Percentiles rank a stretch among this genome's conserved stretches.
These are phyloP conservation scores for Mycetomoellerius zeteki DNA, from an alignment of 1,140 invertebrate species.

Conservation along the genomic window DNA sequence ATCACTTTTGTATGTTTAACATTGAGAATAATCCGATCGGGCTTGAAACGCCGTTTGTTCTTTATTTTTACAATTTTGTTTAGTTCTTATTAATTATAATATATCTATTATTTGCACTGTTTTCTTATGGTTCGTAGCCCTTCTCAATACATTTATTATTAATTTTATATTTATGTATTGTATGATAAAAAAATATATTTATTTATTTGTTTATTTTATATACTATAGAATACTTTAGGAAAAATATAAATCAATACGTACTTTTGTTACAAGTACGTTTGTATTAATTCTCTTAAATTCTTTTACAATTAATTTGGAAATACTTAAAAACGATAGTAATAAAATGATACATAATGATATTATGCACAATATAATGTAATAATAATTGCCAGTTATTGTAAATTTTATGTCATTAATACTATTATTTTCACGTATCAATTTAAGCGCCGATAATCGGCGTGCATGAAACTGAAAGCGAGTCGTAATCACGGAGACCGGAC, in stretches of 20 bases:
- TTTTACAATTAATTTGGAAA: not conserved
- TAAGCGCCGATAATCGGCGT: slow-evolving; percentile 23
- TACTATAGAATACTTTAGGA: not conserved
- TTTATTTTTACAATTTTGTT: no score
- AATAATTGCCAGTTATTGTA: not conserved
- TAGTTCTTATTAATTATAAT: no score
- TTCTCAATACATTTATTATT: no score
- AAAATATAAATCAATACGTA: not conserved
- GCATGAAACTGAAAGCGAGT: not conserved
- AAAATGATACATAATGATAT: not conserved
- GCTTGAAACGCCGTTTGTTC: no score
- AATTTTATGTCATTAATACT: not conserved
- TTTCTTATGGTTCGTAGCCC: no score
- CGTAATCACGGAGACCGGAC: not conserved
- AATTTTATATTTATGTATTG: no score
- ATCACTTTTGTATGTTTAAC: no score
- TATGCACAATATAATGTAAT: not conserved
- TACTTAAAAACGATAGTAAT: not conserved
- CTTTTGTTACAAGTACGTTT: not conserved
- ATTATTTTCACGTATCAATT: not conserved
- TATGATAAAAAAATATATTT: not conserved
- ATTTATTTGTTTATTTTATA: not conserved
- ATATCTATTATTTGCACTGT: no score
- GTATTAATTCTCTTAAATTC: not conserved
- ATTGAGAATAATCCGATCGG: no score